Percentiles rank a stretch among this genome's conserved stretches.
phyloP scores from a whole-genome alignment of 2,113 vertebrate species.

The Oncorhynchus kisutch region DNA sequence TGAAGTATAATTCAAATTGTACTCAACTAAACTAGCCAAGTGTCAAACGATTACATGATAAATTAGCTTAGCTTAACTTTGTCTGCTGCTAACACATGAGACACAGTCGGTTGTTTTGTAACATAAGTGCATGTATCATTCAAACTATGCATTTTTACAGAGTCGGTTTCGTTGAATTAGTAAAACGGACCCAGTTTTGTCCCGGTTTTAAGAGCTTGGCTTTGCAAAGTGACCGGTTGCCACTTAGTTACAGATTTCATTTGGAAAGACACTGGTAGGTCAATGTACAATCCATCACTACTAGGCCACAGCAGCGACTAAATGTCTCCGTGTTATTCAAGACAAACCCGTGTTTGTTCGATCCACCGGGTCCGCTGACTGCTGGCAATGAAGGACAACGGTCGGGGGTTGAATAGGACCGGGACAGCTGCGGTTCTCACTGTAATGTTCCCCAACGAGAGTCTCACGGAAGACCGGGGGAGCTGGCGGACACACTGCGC shows the following conservation, averaged over 20 bases:
- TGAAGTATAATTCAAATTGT: too few species aligned
- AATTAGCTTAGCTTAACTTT: too few species aligned
- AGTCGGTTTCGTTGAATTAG: background rate
- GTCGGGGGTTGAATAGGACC: constrained; percentile 31
- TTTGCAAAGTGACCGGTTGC: background rate
- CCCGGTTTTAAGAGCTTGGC: background rate
- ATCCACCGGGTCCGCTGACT: constrained; percentile 59
- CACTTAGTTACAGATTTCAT: constrained; percentile 10
- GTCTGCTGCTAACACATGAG: too few species aligned
- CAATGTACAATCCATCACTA: constrained; percentile 48
- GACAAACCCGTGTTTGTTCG: constrained; percentile 60
- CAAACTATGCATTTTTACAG: too few species aligned
- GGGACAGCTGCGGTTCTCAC: constrained; percentile 41
- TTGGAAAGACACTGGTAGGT: constrained; percentile 74
- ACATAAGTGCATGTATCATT: too few species aligned
- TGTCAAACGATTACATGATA: too few species aligned
- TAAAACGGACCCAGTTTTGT: background rate
- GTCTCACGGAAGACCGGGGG: constrained; percentile 58
- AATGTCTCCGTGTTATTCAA: background rate
- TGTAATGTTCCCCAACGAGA: constrained; percentile 35
- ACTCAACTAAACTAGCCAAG: too few species aligned
- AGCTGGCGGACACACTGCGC: constrained; percentile 72
- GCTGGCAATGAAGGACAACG: constrained; percentile 44
- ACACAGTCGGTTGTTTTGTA: too few species aligned
- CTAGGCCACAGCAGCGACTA: constrained; percentile 48